Evolutionary conservation across 2,888 invertebrate genomes (phyloP), one percentile per base, ranked within the genome.

Genomic region (Mesorhabditis spiculigera): DNA sequence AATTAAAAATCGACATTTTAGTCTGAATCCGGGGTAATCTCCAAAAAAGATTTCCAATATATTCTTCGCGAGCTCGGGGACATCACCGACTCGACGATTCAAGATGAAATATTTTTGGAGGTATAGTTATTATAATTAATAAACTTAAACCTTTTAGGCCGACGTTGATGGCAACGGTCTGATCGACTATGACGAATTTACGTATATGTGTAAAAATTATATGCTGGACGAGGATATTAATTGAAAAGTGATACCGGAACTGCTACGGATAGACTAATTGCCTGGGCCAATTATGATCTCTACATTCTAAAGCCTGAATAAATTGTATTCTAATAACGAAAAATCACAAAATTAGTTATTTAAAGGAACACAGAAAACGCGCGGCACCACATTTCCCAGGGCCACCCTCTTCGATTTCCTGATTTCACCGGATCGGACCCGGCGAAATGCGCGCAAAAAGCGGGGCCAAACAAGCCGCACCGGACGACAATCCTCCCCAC

Each of bases 151-250:
- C 50, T 28, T 74, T 58, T 66, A 77, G 77, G 77, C 77, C 1
- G 84, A 84, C 70, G 84, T 85, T 4, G 85, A 85, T 70, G 78
- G 80, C 67, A 85, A 85, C 69, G 84, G 85, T 5, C 75, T 84
- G 41, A 81, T 85, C 44, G 85, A 85, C 70, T 83, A 77, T 68
- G 84, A 85, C 73, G 85, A 85, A 74, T 85, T 85, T 74, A 73
- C 79, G n/a, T 82, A 79, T 70, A 80, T 85, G 78, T 82, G 83
- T 66, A 78, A 79, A 65, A 85, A 82, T 66, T 85, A 85, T 68
- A 74, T 85, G 72, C 81, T 79, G 13, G 85, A 85, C 68, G 84
- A 85, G 43, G 85, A 85, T 72, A 78, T 84, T 68, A 69, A 66
- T 42, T 73, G 68, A 73, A 45, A 16, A 16, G 10, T 8, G n/a